Percentiles rank a stretch among this genome's conserved stretches.
Evolutionary conservation across 2,113 vertebrate species (phyloP).

Genomic region (Cariama cristata): DNA sequence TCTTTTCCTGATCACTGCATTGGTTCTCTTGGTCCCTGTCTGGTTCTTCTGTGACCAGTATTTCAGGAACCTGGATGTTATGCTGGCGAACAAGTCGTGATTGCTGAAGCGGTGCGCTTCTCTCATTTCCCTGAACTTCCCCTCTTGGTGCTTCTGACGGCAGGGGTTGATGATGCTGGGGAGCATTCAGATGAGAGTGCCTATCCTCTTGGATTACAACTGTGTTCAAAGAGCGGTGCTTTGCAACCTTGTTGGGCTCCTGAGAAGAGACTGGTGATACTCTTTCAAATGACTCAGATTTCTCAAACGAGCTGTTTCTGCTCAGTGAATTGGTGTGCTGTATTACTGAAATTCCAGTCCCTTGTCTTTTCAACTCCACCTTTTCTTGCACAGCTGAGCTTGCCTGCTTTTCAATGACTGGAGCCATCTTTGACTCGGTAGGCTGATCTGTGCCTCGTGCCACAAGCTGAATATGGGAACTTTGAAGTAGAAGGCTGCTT

Average conservation of each 20-base stretch:
- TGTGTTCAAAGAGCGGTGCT: conserved; percentile 70
- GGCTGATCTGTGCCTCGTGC: conserved; percentile 76
- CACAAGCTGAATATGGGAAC: conserved; percentile 83
- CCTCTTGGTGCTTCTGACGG: conserved; percentile 64
- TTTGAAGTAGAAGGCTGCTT: conserved; percentile 74
- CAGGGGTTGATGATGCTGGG: conserved; percentile 67
- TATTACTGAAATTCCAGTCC: conserved; percentile 95
- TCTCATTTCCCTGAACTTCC: conserved; percentile 77
- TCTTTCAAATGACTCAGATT: conserved; percentile 85
- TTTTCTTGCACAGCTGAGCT: conserved; percentile 77
- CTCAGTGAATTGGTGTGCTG: conserved; percentile 97
- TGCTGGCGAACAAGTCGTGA: conserved; percentile 93
- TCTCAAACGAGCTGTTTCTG: conserved; percentile 91
- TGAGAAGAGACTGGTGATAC: conserved; percentile 80
- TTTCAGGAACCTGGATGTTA: conserved; percentile 98
- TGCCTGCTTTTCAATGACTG: conserved; percentile 80
- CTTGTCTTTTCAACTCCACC: conserved; percentile 87
- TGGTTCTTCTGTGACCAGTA: conserved; percentile 96
- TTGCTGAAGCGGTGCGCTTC: conserved; percentile 74
- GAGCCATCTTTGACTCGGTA: conserved; percentile 78
- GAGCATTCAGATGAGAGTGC: conserved; percentile 26
- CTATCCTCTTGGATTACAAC: conserved; percentile 71
- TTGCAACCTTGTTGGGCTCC: conserved; percentile 71
- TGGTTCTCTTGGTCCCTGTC: conserved; percentile 89
- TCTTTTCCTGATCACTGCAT: conserved; percentile 83